Evolutionary conservation across 2,888 invertebrate species (phyloP).

Genomic region (Drosophila melanosoma): DNA sequence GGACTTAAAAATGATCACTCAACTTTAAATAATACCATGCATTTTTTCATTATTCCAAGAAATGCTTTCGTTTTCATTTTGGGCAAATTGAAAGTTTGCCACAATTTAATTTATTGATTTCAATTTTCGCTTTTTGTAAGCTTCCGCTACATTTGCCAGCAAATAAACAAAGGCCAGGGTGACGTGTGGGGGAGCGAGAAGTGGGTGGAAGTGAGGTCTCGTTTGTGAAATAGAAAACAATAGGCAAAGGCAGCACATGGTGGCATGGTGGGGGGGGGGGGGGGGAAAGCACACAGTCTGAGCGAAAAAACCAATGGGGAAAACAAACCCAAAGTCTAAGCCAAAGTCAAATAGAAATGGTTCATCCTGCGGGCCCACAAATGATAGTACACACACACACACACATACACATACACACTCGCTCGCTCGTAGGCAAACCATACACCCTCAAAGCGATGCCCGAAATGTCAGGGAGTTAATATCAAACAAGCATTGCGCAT

Average conservation of each 20-base stretch:
- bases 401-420: background rate
- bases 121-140: background rate
- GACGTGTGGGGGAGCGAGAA: background rate
- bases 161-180: background rate
- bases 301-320: background rate
- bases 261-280: background rate
- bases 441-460: background rate
- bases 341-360: conserved; percentile 12
- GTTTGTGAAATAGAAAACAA: conserved; percentile 4
- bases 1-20: background rate
- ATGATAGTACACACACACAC: conserved; percentile 1
- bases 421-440: background rate
- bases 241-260: background rate
- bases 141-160: conserved; percentile 4
- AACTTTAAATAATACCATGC: background rate
- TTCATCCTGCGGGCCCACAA: conserved; percentile 9
- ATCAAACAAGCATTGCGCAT: conserved; percentile 67
- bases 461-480: conserved; percentile 44
- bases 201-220: too few species aligned
- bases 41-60: background rate
- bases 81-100: conserved; percentile 1
- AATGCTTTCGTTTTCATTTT: background rate
- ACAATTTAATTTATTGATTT: conserved; percentile 16
- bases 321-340: conserved; percentile 9
- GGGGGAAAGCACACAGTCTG: conserved; percentile 4